Base-by-base conservation (phyloP, 2,888 invertebrate genomes). In the Euzophera pinguis region DNA sequence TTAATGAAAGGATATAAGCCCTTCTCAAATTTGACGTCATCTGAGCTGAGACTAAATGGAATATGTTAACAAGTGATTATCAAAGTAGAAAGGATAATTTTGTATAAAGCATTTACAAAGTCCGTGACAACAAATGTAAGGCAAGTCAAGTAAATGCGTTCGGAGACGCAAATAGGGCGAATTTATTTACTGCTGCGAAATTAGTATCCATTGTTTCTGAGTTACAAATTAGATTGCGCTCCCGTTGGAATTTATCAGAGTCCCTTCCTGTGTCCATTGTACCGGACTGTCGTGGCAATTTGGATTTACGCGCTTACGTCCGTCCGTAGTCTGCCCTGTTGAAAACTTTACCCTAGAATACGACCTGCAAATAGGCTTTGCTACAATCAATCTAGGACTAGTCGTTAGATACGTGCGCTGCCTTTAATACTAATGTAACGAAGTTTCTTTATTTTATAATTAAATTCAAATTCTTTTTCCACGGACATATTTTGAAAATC, bases 231-330 rank as follows among this genome's bases (percentile, higher is more conserved):
- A 32, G 45, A 10, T 45, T 10, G 45, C 9, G 32, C 29, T 45
- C 14, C 32, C 32, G 45, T 43, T 29, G 43, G 29, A 14, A 14
- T 45, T 29, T 45, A 45, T 45, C 45, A 45, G 14, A 45, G 45
- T 45, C 32, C 45, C 32, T 45, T 45, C 32, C 45, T 10, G 45
- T 45, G 45, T 32, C 32, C 32, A 29, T 12, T 14, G 45, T 13
- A 13, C 14, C 12, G 14, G 45, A 14, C 32, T 32, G 32, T 45
- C 45, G 29, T 10, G 45, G 14, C 32, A 45, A 45, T 45, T 45
- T 45, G 29, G 45, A 43, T 45, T 43, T 43, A 45, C 45, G 32
- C 13, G 32, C 14, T 45, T 45, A 12, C 43, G 29, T 29, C 13
- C 27, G 10, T n/a, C 14, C 7, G 22, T n/a, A 13, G 29, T 13